Evolutionary conservation across 2,113 vertebrate species (phyloP), one percentile per base, ranked within the genome.

Genomic region (Pollimyrus isidori): DNA sequence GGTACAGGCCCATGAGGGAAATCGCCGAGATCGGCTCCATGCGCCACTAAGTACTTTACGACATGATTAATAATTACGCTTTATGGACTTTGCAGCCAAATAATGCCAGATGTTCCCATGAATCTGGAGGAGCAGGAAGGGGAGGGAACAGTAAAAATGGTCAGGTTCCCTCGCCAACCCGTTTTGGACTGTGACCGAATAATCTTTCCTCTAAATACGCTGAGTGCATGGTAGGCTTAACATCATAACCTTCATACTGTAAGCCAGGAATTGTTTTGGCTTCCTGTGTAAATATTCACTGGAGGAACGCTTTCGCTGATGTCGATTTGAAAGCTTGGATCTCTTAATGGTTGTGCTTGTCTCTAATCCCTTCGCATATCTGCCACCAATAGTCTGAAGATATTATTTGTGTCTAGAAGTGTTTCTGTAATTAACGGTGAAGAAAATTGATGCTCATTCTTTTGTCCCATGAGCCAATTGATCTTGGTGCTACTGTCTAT

Each of bases 361-460:
- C 92, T 95, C 94, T 95, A 96, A 96, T 95, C 95, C 9, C 30
- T 89, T 92, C 65, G 84, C 92, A 88, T 90, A 94, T 95, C 93
- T 45, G 35, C 26, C 6, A 48, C 17, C 62, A 30, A 96, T 97
- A 95, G 95, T 97, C 97, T 97, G 96, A 98, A 97, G 35, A 80
- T 96, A 97, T 35, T 80, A 97, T 95, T 98, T 97, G 96, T 98
- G 96, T 98, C 96, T 97, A 96, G 19, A 96, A 98, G 97, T 97
- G 96, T 97, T 98, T 96, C 96, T 97, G 97, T 97, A 98, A 97
- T 98, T 97, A 98, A 97, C 97, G 97, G 96, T 97, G 97, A 97
- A 96, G 89, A 96, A 97, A 97, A 98, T 98, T 97, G 95, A 97
- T 99, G 94, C 95, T 46, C 96, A 98, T 98, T 95, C 97, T 98